phyloP scores from a whole-genome alignment of 2,113 vertebrate genomes.

The Cyphomyrus plagiostoma region DNA sequence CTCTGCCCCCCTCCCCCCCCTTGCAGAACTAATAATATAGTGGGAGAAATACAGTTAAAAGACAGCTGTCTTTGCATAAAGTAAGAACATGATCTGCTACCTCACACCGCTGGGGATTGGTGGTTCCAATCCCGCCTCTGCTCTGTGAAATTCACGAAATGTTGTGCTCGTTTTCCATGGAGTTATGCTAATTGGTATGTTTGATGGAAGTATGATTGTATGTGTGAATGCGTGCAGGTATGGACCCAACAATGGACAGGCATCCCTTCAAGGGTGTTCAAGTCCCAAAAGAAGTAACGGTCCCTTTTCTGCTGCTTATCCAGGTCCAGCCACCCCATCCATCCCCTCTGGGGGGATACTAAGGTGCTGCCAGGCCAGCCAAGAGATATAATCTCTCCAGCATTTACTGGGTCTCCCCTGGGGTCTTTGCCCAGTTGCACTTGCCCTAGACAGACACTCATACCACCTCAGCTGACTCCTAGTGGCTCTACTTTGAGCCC shows the following conservation, averaged over 20 bases:
- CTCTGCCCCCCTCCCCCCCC: neutral
- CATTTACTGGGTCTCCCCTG: neutral
- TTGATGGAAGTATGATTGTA: neutral
- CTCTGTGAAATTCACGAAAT: neutral
- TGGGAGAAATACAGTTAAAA: neutral
- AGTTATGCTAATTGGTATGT: neutral
- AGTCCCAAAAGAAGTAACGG: too few species aligned
- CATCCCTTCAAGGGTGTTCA: too few species aligned
- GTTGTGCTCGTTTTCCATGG: neutral
- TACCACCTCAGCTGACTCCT: neutral
- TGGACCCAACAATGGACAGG: too few species aligned
- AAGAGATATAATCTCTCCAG: neutral
- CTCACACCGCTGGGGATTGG: neutral
- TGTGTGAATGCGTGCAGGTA: neutral
- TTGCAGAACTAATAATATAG: neutral
- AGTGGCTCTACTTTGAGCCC: too few species aligned
- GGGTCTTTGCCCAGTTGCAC: neutral
- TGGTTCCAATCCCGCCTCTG: neutral
- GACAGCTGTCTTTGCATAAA: neutral
- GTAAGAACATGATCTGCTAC: neutral
- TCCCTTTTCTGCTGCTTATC: too few species aligned
- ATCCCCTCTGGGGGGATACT: too few species aligned
- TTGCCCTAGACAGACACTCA: neutral
- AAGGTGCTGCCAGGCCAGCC: too few species aligned
- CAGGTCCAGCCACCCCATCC: too few species aligned